Base-by-base conservation (phyloP, 2,113 vertebrate species). In the Anolis carolinensis region DNA sequence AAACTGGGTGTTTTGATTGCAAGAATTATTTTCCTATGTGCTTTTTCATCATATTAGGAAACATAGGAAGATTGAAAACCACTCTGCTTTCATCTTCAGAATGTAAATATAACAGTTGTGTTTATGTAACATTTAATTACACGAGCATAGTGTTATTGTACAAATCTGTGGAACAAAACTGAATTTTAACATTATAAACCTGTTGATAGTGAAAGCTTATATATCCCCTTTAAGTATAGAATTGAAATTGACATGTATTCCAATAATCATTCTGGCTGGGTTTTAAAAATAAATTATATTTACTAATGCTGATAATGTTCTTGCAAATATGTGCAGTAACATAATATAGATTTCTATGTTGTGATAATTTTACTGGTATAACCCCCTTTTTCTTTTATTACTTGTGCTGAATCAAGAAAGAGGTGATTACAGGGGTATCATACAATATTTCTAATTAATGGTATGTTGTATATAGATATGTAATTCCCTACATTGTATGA, bases 151-250 rank as follows among this genome's bases (percentile, higher is more conserved):
- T 79, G 62, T 55, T 63, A 36, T 13, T 27, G 11, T 79, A 36
- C 36, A 23, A 79, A 36, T 39, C 5, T 79, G 32, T 55, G 16
- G 25, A 1, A 55, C 25, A 79, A 63, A 5, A 63, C 6, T 79
- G 36, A 39, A 79, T 63, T 34, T 27, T 79, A 5, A 23, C 36
- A 34, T 62, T 79, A 62, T 63, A 63, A 79, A 62, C 59, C 34
- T 79, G 78, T 63, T 79, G 78, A 79, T 79, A 59, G 36, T 79
- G 78, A 79, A 79, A 34, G 36, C 21, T 63, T 79, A 39, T 8
- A 14, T 27, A 39, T 63, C 9, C 14, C 1, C 7, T 36, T 63
- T 39, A 55, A 77, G 13, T 13, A 2, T 79, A 25, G 25, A 79
- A 25, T 39, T 23, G 62, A 79, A 62, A n/a, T 52, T 77, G 52